Evolutionary conservation across 1,140 invertebrate species (phyloP).

Genomic region (Papilio helenus): DNA sequence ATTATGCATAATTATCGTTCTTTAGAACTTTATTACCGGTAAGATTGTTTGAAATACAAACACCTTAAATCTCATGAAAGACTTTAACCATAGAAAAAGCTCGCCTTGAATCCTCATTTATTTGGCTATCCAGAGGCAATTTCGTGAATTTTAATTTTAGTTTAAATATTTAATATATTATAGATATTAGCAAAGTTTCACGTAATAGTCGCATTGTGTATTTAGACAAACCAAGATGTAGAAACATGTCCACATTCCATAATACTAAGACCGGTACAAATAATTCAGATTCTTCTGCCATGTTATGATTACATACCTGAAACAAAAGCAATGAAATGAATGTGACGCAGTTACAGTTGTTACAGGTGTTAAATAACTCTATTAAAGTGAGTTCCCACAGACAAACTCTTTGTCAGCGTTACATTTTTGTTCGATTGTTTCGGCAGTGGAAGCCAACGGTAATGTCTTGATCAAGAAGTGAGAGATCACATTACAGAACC

Average conservation of each 20-base stretch:
- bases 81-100: neutral
- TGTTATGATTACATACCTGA: constrained; percentile 16
- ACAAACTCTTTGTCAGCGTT: no score
- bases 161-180: no score
- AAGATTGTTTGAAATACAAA: neutral
- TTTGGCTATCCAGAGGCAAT: neutral
- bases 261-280: neutral
- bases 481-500: constrained; percentile 6
- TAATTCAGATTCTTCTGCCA: neutral
- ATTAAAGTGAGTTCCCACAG: neutral
- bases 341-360: neutral
- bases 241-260: neutral
- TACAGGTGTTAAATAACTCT: neutral
- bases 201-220: neutral
- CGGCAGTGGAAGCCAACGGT: neutral
- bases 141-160: neutral
- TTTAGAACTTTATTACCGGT: neutral
- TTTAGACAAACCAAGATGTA: neutral
- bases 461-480: neutral
- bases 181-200: neutral
- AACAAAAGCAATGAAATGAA: constrained; percentile 1
- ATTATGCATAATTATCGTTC: neutral
- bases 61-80: neutral
- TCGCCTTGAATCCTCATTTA: neutral
- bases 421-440: no score